These are phyloP conservation scores for Heliconius hewitsoni DNA, from an alignment of 1,140 invertebrate genomes.

Conservation along the genomic window DNA sequence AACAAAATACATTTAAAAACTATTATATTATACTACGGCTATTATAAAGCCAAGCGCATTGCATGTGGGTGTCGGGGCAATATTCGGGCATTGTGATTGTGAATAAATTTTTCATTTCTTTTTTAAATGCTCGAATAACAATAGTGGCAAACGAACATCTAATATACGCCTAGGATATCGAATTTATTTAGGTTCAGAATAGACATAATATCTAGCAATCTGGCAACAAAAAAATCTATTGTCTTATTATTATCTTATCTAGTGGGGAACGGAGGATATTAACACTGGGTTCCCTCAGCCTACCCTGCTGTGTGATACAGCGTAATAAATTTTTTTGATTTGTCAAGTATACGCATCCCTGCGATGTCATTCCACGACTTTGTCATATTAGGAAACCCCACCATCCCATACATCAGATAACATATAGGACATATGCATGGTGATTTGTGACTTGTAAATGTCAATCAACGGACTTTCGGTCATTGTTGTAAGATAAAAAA, in stretches of 20 bases:
- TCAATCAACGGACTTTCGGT: constrained; percentile 62
- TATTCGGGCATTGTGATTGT: constrained; percentile 37
- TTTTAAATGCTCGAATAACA: constrained; percentile 49
- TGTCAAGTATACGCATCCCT: constrained; percentile 44
- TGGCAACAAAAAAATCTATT: constrained; percentile 57
- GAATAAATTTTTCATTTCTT: constrained; percentile 48
- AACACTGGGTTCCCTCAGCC: no score
- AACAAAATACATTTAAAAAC: constrained; percentile 13
- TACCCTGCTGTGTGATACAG: no score
- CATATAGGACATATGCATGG: constrained; percentile 65
- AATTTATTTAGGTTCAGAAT: constrained; percentile 55
- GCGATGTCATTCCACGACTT: constrained; percentile 55
- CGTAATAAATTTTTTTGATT: no score
- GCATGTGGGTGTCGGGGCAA: constrained; percentile 42
- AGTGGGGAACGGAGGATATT: no score
- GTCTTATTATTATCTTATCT: neutral
- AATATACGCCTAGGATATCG: constrained; percentile 48
- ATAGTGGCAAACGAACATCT: constrained; percentile 59
- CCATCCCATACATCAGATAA: constrained; percentile 64
- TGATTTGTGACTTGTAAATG: constrained; percentile 63
- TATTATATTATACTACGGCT: neutral
- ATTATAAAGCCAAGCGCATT: constrained; percentile 11
- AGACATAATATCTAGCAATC: constrained; percentile 50
- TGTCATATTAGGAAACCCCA: constrained; percentile 62
- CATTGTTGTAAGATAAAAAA: constrained; percentile 45